Conservation (phyloP, 92 coral and sea anemone species). For the Pocillopora meandrina region DNA sequence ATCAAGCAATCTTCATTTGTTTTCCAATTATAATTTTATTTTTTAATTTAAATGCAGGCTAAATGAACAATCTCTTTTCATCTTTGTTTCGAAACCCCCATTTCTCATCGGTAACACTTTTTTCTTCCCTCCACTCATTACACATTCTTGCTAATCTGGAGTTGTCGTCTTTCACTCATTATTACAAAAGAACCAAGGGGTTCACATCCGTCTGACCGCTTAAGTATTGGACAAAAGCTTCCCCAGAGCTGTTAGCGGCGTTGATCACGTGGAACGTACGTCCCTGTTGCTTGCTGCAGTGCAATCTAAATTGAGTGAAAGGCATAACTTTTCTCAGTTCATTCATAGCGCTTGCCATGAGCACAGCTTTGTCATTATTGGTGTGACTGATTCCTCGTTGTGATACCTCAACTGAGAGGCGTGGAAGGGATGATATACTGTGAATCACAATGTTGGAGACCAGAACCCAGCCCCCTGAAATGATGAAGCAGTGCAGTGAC, state of each 20-base stretch:
- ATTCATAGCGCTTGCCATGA: background rate
- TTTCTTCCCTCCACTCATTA: background rate
- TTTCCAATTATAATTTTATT: background rate
- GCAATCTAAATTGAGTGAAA: constrained; percentile 49
- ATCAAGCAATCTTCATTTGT: background rate
- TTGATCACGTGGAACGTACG: constrained; percentile 37
- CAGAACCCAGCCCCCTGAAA: background rate
- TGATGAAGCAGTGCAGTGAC: background rate
- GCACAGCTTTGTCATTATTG: background rate
- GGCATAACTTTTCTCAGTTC: constrained; percentile 15
- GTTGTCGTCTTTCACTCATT: constrained; percentile 21
- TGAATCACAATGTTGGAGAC: background rate
- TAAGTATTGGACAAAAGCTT: constrained; percentile 24
- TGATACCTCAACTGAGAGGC: background rate
- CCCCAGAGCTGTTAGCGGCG: constrained; percentile 27
- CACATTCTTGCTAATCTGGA: constrained; percentile 9
- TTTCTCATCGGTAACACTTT: background rate
- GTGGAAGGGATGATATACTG: background rate
- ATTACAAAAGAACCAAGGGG: constrained; percentile 36
- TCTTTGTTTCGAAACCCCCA: background rate
- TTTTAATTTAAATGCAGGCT: background rate
- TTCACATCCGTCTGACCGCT: background rate
- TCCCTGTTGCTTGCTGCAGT: constrained; percentile 39
- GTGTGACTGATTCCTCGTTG: background rate
- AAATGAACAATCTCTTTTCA: background rate